Percentiles rank a stretch among this genome's conserved stretches.
Conservation (phyloP, 2,888 invertebrate genomes). For the Leptinotarsa peninsularis region DNA sequence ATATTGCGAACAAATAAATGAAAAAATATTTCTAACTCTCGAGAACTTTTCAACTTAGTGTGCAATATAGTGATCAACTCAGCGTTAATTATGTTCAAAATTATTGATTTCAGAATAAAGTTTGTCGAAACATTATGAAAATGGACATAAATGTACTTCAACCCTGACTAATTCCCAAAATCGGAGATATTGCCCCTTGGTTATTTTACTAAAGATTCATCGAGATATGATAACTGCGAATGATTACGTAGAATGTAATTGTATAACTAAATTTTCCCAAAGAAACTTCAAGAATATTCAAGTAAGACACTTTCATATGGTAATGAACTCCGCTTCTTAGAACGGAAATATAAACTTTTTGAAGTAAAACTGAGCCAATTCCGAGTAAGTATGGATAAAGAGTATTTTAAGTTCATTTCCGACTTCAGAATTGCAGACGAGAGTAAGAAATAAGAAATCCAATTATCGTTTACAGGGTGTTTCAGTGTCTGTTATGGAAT, state of each 20-base stretch:
- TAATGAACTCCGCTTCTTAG: constrained; percentile 31
- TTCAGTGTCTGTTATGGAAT: no score
- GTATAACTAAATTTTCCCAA: not conserved
- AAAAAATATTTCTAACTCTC: no score
- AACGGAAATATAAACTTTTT: constrained; percentile 26
- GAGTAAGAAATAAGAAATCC: not conserved
- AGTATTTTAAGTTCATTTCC: constrained; percentile 27
- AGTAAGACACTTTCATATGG: constrained; percentile 39
- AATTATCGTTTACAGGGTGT: not conserved
- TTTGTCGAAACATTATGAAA: no score
- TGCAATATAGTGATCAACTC: no score
- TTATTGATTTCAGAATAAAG: no score
- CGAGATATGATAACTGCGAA: not conserved
- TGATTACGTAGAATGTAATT: constrained; percentile 2
- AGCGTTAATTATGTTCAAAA: no score
- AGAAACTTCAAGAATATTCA: constrained; percentile 28
- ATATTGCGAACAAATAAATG: no score
- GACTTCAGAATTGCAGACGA: not conserved
- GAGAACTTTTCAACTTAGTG: no score
- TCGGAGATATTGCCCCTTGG: no score
- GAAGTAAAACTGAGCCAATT: constrained; percentile 22
- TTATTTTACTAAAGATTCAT: not conserved
- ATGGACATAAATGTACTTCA: no score
- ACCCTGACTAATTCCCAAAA: no score
- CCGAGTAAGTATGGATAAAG: constrained; percentile 25